Evolutionary conservation across 2,113 vertebrate genomes (phyloP), one percentile per base, ranked within the genome.

Genomic region (Parus major): DNA sequence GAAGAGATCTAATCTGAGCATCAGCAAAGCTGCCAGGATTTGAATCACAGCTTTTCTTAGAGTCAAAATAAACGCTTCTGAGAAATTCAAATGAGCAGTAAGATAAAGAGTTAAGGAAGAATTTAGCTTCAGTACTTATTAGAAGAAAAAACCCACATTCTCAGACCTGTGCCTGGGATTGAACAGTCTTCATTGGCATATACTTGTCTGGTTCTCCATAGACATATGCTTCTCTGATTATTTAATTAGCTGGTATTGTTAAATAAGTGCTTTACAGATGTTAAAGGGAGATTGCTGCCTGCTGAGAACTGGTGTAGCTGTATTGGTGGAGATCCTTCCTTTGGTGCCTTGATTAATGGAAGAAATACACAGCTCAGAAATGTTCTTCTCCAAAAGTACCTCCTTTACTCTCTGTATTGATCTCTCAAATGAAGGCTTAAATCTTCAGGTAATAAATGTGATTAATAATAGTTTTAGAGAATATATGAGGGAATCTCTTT

Each of bases 101-200:
- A 90, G 65, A 60, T 82, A 47, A 95, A 95, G 86, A 96, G 76
- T 81, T 95, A 96, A 95, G 86, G 76, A 90, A 79, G 27, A 92
- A 84, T 79, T 86, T 52, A 49, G 18, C 53, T 73, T 75, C 52
- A 64, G 8, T 83, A 52, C 68, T 90, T 92, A 92, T 82, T 57
- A 94, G 64, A 84, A 68, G n/a, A 6, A 42, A 75, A 78, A 57
- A 12, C 0, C 3, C 16, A 36, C 24, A n/a, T 91, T 86, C 52
- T 92, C 22, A 82, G 12, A 12, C 10, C 84, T 78, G 31, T 86
- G 53, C 15, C 64, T 88, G 92, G 20, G 85, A 86, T 49, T 78
- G 79, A 86, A 33, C 29, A 78, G n/a, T 83, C 57, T 92, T 92
- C 36, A 39, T 33, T 81, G 80, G 44, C 47, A 21, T 92, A 24